Base-by-base conservation (phyloP, 1,140 invertebrate genomes). In the Formica selysi region DNA sequence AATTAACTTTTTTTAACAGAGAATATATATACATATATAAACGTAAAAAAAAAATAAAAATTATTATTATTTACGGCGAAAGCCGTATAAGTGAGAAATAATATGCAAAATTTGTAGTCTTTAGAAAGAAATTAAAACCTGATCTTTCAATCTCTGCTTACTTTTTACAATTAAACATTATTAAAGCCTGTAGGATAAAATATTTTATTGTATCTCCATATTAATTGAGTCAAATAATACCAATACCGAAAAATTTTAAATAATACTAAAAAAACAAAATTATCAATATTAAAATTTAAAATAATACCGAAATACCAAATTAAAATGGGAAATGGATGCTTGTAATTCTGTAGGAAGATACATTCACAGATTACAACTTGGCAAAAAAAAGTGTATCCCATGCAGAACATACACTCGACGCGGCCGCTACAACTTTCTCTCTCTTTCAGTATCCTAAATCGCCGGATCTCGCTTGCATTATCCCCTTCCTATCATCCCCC, bases 391-490 rank as follows among this genome's bases (percentile, higher is more conserved):
- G 22, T 7, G 29, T 54, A 54, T 57, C 29, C 26, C 41, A 11
- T 48, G 41, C 19, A 32, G n/a, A 81, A 81, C 70, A 83, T 83
- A 59, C 41, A 44, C 44, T 41, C 67, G 79, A 51, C 13, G 38
- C 10, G 29, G 26, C 22, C 54, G 68, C 68, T 83, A 61, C 41
- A 36, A 61, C 51, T n/a, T 41, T 70, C 29, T 74, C n/a, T 22
- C 61, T 78, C 29, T 68, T 10, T 84, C 26, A 8, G 62, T 61
- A 54, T 51, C 54, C 85, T 89, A 89, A 89, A 89, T 89, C 84
- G 87, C 76, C 71, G 87, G 76, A 89, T 89, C 85, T 74, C 41
- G 70, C 41, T 51, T 54, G 61, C 74, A 76, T 57, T 90, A 76
- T 79, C 61, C 68, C 74, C 64, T 36, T 41, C 48, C 61, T 32